These are phyloP conservation scores for Erinaceus europaeus DNA, from an alignment of 2,113 vertebrate species.

Conservation along the genomic window DNA sequence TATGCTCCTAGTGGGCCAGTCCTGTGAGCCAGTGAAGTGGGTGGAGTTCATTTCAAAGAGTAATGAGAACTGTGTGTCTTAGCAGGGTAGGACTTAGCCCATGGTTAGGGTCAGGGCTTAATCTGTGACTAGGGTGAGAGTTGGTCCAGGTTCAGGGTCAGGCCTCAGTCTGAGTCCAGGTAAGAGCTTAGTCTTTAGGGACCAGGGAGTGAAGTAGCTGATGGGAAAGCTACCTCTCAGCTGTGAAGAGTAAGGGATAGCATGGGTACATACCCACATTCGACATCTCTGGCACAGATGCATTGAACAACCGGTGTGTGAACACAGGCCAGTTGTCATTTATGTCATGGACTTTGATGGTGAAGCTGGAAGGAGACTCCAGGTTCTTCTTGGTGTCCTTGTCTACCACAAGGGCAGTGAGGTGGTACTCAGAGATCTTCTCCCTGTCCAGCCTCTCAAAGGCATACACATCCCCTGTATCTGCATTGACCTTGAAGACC, in stretches of 20 bases:
- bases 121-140: background rate
- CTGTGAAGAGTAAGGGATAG: background rate
- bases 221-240: background rate
- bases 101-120: background rate
- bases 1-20: background rate
- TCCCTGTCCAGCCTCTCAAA: slow-evolving; percentile 90
- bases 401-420: slow-evolving; percentile 87
- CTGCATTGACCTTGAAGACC: slow-evolving; percentile 86
- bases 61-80: background rate
- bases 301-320: slow-evolving; percentile 80
- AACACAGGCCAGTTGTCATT: slow-evolving; percentile 94
- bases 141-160: background rate
- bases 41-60: background rate
- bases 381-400: slow-evolving; percentile 74
- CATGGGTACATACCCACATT: slow-evolving; percentile 79
- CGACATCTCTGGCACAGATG: slow-evolving; percentile 90
- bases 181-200: background rate
- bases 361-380: slow-evolving; percentile 86
- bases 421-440: slow-evolving; percentile 83
- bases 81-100: background rate
- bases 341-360: slow-evolving; percentile 89
- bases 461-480: slow-evolving; percentile 87
- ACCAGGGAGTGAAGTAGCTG: background rate
- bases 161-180: background rate
- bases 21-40: background rate